phyloP scores from a whole-genome alignment of 1,140 invertebrate genomes.

The Lithobius niger region DNA sequence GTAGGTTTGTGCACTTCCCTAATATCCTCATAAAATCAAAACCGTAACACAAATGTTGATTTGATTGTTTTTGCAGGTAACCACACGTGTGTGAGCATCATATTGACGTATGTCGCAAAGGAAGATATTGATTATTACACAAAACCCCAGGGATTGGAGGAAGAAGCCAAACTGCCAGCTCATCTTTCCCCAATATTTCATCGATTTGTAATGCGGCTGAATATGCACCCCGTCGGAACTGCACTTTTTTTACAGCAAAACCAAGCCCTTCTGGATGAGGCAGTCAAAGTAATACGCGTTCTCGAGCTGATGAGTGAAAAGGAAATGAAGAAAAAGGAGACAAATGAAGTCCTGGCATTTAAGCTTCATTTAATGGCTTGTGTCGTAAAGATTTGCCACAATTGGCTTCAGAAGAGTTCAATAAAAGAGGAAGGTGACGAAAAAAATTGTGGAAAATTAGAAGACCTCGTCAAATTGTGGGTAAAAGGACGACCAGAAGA shows the following conservation, averaged over 20 bases:
- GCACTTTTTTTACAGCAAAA: constrained; percentile 60
- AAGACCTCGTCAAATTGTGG: constrained; percentile 33
- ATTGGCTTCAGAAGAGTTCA: constrained; percentile 5
- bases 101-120: constrained; percentile 85
- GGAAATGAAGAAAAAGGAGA: constrained; percentile 71
- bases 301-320: constrained; percentile 70
- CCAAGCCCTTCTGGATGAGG: constrained; percentile 55
- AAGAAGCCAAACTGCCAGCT: constrained; percentile 58
- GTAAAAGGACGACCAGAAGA: constrained; percentile 60
- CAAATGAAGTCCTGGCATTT: constrained; percentile 84
- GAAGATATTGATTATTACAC: constrained; percentile 76
- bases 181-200: constrained; percentile 61
- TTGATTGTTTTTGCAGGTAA: constrained; percentile 42
- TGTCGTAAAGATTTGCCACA: constrained; percentile 47
- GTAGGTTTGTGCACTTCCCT: too few species aligned
- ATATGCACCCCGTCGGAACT: constrained; percentile 37
- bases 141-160: constrained; percentile 59
- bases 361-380: constrained; percentile 78
- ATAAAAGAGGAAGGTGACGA: constrained; percentile 41
- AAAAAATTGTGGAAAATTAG: constrained; percentile 31
- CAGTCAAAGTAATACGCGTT: constrained; percentile 61
- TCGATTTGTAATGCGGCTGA: constrained; percentile 65
- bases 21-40: too few species aligned
- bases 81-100: constrained; percentile 78
- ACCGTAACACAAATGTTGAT: background rate